Conservation (phyloP, 1,140 invertebrate species). For the Drosophila elegans region DNA sequence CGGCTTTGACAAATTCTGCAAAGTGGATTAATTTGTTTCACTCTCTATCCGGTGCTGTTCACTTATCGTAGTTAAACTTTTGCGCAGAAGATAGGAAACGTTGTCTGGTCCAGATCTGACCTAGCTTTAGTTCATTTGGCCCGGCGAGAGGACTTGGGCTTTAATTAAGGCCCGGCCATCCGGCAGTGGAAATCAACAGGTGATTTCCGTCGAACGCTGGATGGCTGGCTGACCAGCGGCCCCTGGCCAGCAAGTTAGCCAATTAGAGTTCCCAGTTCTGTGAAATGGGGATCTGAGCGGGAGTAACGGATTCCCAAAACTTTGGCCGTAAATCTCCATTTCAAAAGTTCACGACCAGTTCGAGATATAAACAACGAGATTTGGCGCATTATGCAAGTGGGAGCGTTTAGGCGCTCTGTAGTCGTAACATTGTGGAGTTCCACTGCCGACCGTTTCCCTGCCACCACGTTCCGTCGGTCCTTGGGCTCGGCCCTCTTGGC, state of each 20-base stretch:
- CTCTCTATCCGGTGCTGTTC: slow-evolving; percentile 23
- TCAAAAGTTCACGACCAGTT: slow-evolving; percentile 43
- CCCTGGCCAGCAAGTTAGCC: slow-evolving; percentile 3
- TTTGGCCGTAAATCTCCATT: slow-evolving; percentile 48
- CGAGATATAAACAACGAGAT: slow-evolving; percentile 43
- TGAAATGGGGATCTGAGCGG: too few species aligned
- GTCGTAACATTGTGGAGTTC: slow-evolving; percentile 35
- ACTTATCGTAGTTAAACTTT: slow-evolving; percentile 53
- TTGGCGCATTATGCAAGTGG: slow-evolving; percentile 64
- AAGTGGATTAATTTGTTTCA: slow-evolving; percentile 77
- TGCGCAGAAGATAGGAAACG: slow-evolving; percentile 48
- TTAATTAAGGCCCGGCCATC: slow-evolving; percentile 51
- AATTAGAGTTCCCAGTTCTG: background rate
- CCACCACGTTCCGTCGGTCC: slow-evolving; percentile 56
- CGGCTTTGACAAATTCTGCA: slow-evolving; percentile 67
- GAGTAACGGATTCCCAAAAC: slow-evolving; percentile 1
- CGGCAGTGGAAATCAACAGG: slow-evolving; percentile 58
- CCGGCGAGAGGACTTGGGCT: slow-evolving; percentile 44
- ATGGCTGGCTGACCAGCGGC: slow-evolving; percentile 4
- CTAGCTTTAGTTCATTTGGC: slow-evolving; percentile 19
- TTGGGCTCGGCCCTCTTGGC: slow-evolving; percentile 5
- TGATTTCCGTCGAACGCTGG: slow-evolving; percentile 36
- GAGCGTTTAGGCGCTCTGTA: slow-evolving; percentile 45
- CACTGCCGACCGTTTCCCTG: slow-evolving; percentile 27
- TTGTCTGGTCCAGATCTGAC: slow-evolving; percentile 23